These are phyloP conservation scores for Holacanthella duospinosa DNA, from an alignment of 2,888 invertebrate genomes.

Conservation along the genomic window DNA sequence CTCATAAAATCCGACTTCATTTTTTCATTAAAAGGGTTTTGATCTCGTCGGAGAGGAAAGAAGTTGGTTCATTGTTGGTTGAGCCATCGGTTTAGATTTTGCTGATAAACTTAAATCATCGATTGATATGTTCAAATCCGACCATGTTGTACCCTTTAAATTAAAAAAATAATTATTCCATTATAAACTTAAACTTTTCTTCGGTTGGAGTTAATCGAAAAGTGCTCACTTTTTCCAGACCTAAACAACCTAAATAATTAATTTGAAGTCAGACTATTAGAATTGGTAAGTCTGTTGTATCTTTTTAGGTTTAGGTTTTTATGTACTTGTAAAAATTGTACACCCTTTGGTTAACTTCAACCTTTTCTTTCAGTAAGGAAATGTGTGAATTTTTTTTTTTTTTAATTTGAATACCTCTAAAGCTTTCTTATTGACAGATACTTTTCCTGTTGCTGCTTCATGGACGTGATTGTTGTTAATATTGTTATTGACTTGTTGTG, in stretches of 20 bases:
- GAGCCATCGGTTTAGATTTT: neutral
- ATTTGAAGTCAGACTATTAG: too few relatives aligned
- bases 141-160: conserved; percentile 37
- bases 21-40: neutral
- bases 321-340: too few relatives aligned
- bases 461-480: conserved; percentile 36
- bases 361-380: too few relatives aligned
- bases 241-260: too few relatives aligned
- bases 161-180: conserved; percentile 5
- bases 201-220: too few relatives aligned
- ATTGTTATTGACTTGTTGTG: conserved; percentile 16
- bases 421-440: conserved; percentile 26
- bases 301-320: too few relatives aligned
- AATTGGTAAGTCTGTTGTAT: too few relatives aligned
- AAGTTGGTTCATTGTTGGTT: conserved; percentile 8
- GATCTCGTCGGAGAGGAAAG: neutral
- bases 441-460: conserved; percentile 9
- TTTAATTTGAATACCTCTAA: neutral
- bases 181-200: too few relatives aligned
- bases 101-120: conserved; percentile 27
- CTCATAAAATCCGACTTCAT: too few relatives aligned
- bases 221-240: neutral
- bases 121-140: conserved; percentile 34
- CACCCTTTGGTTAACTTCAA: too few relatives aligned
- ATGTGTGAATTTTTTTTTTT: too few relatives aligned